Evolutionary conservation across 2,888 invertebrate species (phyloP).

Genomic region (Aporophyla lueneburgensis): DNA sequence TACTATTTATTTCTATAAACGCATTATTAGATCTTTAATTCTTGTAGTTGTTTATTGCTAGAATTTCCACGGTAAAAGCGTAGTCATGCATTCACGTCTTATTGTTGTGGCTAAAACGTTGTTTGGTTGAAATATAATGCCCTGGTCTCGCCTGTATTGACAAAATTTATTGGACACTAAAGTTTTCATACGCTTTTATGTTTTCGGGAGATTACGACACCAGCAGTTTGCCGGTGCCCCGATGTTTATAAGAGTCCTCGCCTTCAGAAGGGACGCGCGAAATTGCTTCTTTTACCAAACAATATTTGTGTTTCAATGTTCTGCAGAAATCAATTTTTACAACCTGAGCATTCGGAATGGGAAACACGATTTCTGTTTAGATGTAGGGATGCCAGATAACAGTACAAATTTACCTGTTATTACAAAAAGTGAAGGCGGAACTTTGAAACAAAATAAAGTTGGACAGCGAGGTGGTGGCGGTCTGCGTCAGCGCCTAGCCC

Average conservation of each 20-base stretch:
- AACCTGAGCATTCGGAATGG: slow-evolving; percentile 20
- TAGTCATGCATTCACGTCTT: slow-evolving; percentile 14
- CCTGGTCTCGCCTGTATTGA: slow-evolving; percentile 79
- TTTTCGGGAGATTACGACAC: slow-evolving; percentile 83
- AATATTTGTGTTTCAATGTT: slow-evolving; percentile 75
- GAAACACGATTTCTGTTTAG: slow-evolving; percentile 35
- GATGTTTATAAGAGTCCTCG: slow-evolving; percentile 80
- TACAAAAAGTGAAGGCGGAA: slow-evolving; percentile 69
- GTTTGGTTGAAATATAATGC: slow-evolving; percentile 74
- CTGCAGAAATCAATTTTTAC: slow-evolving; percentile 69
- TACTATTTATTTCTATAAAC: slow-evolving; percentile 24
- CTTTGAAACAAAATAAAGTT: slow-evolving; percentile 76
- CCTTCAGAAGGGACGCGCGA: slow-evolving; percentile 75
- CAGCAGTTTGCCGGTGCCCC: slow-evolving; percentile 76
- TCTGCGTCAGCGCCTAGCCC: slow-evolving; percentile 56
- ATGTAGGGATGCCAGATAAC: slow-evolving; percentile 55
- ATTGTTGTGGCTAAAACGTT: slow-evolving; percentile 66
- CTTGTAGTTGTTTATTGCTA: slow-evolving; percentile 18
- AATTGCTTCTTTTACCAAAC: slow-evolving; percentile 77
- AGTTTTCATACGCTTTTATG: slow-evolving; percentile 86
- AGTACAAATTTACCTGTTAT: slow-evolving; percentile 64
- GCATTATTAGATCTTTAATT: slow-evolving; percentile 1
- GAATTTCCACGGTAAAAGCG: slow-evolving; percentile 12
- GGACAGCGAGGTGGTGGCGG: slow-evolving; percentile 66
- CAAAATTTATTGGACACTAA: slow-evolving; percentile 86